Evolutionary conservation across 30 jellyfish, hydroid and myxozoan species (phyloP).

Genomic region (Pseudorhiza aurosa): DNA sequence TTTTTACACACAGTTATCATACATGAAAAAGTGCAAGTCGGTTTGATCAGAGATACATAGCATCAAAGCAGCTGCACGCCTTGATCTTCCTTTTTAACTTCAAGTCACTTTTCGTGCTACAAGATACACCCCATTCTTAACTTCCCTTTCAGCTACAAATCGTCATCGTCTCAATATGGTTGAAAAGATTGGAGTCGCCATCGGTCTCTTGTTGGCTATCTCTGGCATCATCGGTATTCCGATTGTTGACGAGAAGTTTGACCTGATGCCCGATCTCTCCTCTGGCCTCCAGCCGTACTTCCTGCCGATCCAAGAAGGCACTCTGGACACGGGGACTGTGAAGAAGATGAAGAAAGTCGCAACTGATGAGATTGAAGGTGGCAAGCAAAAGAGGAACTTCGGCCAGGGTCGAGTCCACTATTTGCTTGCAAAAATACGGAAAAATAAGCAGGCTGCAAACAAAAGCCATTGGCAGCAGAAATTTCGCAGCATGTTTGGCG

Average conservation of each 20-base stretch:
- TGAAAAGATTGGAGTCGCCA: too few relatives aligned
- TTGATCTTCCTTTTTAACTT: too few relatives aligned
- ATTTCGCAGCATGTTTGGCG: constrained; percentile 21
- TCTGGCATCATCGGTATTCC: neutral
- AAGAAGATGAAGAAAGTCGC: constrained; percentile 4
- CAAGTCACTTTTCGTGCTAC: too few relatives aligned
- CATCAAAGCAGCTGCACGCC: too few relatives aligned
- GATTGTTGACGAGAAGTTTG: neutral
- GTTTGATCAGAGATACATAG: too few relatives aligned
- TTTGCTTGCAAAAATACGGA: constrained; percentile 22
- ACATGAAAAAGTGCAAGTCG: too few relatives aligned
- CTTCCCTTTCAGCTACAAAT: too few relatives aligned
- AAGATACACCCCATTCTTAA: too few relatives aligned
- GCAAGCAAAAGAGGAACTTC: neutral
- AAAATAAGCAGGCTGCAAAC: neutral
- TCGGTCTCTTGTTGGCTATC: neutral
- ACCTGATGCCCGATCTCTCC: too few relatives aligned
- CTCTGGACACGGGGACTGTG: neutral
- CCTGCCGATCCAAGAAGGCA: neutral
- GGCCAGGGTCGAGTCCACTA: constrained; percentile 30
- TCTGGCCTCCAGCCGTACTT: neutral
- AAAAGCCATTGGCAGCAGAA: neutral
- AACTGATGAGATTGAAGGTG: neutral
- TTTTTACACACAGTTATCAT: too few relatives aligned
- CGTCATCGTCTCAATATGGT: too few relatives aligned